phyloP scores from a whole-genome alignment of 2,797 vertebrate genomes.

The Crocodylus rhombifer region DNA sequence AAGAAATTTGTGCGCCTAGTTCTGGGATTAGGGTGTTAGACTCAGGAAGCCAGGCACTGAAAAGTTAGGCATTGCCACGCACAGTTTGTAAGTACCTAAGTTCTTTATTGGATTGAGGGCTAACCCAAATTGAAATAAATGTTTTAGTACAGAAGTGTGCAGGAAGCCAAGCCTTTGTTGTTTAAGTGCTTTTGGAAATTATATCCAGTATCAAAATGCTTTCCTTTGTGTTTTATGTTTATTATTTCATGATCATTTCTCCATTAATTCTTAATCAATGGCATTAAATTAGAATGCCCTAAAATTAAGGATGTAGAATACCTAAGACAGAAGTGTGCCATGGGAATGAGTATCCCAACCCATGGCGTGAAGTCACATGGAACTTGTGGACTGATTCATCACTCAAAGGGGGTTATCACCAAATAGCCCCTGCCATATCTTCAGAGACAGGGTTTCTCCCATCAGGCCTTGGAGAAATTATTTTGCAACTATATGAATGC shows the following conservation, averaged over 20 bases:
- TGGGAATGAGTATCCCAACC: neutral
- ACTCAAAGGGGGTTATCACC: constrained; percentile 18
- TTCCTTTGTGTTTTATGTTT: neutral
- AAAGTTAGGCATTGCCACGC: too few relatives aligned
- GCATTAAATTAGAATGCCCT: neutral
- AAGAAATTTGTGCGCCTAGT: too few relatives aligned
- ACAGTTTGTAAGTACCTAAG: too few relatives aligned
- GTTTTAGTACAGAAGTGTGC: neutral
- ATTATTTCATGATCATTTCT: neutral
- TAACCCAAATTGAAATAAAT: neutral
- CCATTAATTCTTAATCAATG: neutral
- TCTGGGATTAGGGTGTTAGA: too few relatives aligned
- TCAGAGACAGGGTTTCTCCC: constrained; percentile 23
- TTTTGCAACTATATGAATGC: constrained; percentile 41
- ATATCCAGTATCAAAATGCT: neutral
- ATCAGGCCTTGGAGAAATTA: constrained; percentile 51
- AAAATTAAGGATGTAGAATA: fast-evolving
- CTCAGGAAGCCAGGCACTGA: too few relatives aligned
- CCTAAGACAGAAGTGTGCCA: neutral
- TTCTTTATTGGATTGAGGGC: too few relatives aligned
- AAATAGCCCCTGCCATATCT: constrained; percentile 37
- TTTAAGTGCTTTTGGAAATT: neutral
- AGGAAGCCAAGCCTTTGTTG: too few relatives aligned
- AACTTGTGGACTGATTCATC: neutral
- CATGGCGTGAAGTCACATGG: neutral